Percentiles rank a stretch among this genome's conserved stretches.
phyloP scores from a whole-genome alignment of 1,140 invertebrate genomes.

The Apis mellifera region DNA sequence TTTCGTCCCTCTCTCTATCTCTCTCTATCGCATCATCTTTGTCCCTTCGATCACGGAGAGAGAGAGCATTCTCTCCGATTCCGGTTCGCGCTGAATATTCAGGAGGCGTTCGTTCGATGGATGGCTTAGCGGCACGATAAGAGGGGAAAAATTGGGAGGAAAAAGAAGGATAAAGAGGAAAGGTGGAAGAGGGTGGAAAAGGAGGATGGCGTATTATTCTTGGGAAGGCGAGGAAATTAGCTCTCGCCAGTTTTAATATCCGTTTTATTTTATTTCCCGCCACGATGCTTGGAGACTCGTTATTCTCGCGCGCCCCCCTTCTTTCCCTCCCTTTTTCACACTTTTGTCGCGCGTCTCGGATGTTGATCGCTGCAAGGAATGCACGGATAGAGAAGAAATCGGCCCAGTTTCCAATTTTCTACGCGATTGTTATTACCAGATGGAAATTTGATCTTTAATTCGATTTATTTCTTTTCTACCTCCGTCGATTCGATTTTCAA shows the following conservation, averaged over 20 bases:
- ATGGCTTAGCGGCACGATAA: conserved; percentile 57
- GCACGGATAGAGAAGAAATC: not conserved
- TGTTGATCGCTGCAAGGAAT: not conserved
- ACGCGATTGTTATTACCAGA: conserved; percentile 9
- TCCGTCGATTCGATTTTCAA: not conserved
- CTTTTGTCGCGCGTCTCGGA: not conserved
- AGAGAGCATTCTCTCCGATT: not conserved
- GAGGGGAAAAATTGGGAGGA: conserved; percentile 28
- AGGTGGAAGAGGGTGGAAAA: not conserved
- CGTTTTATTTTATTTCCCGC: conserved; percentile 69
- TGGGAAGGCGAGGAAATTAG: conserved; percentile 69
- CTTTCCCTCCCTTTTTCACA: not conserved
- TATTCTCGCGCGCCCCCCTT: not conserved
- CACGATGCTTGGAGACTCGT: conserved; percentile 17
- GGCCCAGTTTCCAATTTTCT: conserved; percentile 52
- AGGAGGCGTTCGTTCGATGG: conserved; percentile 64
- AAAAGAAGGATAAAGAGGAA: not conserved
- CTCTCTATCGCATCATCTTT: not conserved
- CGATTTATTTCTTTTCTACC: not conserved
- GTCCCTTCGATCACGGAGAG: not conserved
- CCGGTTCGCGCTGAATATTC: conserved; percentile 66
- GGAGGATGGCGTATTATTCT: conserved; percentile 52
- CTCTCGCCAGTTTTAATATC: conserved; percentile 71
- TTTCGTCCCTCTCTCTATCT: not conserved
- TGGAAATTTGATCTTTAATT: conserved; percentile 48